phyloP scores from a whole-genome alignment of 2,888 invertebrate genomes.

The Metalampra italica region DNA sequence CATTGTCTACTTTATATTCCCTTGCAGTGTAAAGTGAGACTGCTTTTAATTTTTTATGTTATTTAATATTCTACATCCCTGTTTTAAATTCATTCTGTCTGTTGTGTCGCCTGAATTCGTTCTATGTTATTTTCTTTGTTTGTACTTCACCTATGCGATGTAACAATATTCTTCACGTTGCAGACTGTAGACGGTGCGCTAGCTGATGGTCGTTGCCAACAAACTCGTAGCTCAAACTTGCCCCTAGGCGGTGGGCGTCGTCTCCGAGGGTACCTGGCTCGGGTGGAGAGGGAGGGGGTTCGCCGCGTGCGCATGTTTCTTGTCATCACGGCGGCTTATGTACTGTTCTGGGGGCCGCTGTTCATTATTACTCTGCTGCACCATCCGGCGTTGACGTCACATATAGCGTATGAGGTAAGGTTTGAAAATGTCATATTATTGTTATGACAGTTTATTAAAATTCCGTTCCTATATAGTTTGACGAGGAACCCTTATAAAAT shows the following conservation, averaged over 20 bases:
- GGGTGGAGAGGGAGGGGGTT: slow-evolving; percentile 89
- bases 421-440: slow-evolving; percentile 1
- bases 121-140: background rate
- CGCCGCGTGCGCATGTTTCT: slow-evolving; percentile 91
- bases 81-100: background rate
- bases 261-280: slow-evolving; percentile 86
- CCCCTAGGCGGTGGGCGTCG: slow-evolving; percentile 84
- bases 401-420: slow-evolving; percentile 85
- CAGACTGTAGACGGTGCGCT: slow-evolving; percentile 68
- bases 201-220: slow-evolving; percentile 53
- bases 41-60: background rate
- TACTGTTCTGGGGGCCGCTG: slow-evolving; percentile 94
- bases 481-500: no score
- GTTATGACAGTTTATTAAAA: background rate
- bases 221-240: slow-evolving; percentile 49
- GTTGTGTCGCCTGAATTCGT: no score
- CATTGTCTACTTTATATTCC: background rate
- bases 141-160: background rate
- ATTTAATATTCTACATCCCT: background rate
- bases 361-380: slow-evolving; percentile 91
- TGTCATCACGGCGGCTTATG: slow-evolving; percentile 90
- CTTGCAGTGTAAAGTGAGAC: no score
- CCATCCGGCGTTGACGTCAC: slow-evolving; percentile 85
- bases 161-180: slow-evolving; percentile 9
- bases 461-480: background rate